Evolutionary conservation across 2,888 invertebrate species (phyloP), one percentile per base, ranked within the genome.

Genomic region (Xylophagus ater): DNA sequence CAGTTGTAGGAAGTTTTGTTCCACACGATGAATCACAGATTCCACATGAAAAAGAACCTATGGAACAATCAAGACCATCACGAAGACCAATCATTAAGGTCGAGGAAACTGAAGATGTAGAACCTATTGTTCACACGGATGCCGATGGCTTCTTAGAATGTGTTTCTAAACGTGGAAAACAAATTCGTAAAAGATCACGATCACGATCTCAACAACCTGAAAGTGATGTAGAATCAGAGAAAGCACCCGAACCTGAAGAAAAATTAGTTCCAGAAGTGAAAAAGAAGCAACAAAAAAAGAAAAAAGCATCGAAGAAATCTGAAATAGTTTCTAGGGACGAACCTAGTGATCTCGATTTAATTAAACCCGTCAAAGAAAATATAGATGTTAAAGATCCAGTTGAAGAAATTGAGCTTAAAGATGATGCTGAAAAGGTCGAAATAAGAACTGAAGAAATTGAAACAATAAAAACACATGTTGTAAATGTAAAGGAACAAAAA

Each of bases 61-160:
- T n/a, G n/a, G n/a, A n/a, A n/a, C n/a, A 41, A 21, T 58, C 60
- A 3, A 51, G 60, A 2, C 43, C 47, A 8, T 36, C 39, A 9
- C 38, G 46, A 13, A 52, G 53, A 4, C 62, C 60, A 17, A 30
- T 34, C 28, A 58, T 60, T 7, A 25, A 7, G 3, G 34, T 34
- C 24, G 39, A 54, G 45, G 51, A 59, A 4, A 54, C 54, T 0
- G 53, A 55, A 45, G 36, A n/a, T n/a, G n/a, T n/a, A n/a, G n/a
- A n/a, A n/a, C n/a, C n/a, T 9, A 2, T 26, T n/a, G 15, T 14
- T 13, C 32, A 38, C 28, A 20, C 37, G 2, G 51, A 51, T 23
- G 42, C 37, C 19, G 70, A 70, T 53, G 70, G 70, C 5, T 71
- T 71, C 49, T 67, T 70, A 5, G 42, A 42, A 35, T 35, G 31